A percentile compares a stretch with the other conserved stretches of the same genome.
phyloP scores from a whole-genome alignment of 53 echinoderm and acorn worm species.

The Hippasteria phrygiana region DNA sequence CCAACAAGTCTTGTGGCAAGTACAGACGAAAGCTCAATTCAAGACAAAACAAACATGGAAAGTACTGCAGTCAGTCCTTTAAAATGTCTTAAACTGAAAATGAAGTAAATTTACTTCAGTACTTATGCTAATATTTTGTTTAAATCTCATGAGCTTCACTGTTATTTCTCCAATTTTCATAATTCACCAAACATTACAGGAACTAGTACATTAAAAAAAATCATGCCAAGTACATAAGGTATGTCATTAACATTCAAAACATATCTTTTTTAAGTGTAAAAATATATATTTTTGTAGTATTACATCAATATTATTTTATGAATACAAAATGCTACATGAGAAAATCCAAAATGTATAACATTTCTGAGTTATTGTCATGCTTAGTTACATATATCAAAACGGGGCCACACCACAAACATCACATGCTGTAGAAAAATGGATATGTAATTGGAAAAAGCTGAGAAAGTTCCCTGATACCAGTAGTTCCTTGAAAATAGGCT shows the following conservation, averaged over 20 bases:
- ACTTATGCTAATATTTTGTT: no score
- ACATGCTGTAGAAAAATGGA: neutral
- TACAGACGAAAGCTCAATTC: no score
- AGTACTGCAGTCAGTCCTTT: no score
- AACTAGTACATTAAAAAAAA: neutral
- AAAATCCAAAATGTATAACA: slow-evolving; percentile 26
- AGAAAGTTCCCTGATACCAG: neutral
- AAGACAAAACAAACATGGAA: no score
- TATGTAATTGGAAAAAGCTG: neutral
- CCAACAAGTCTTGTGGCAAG: no score
- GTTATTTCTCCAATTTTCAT: no score
- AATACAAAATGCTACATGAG: slow-evolving; percentile 49
- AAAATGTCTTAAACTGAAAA: no score
- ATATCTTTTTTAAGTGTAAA: slow-evolving; percentile 31
- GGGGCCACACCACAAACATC: neutral
- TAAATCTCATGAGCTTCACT: no score
- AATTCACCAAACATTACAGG: no score
- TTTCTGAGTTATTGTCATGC: neutral
- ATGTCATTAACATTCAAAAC: slow-evolving; percentile 6
- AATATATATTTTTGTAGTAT: slow-evolving; percentile 55
- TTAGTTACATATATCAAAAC: neutral
- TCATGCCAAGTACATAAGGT: slow-evolving; percentile 42
- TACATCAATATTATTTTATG: slow-evolving; percentile 16
- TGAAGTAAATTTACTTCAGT: no score
- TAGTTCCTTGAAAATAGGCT: neutral